Evolutionary conservation across 2,888 invertebrate genomes (phyloP), one percentile per base, ranked within the genome.

Genomic region (Drosophila borealis): DNA sequence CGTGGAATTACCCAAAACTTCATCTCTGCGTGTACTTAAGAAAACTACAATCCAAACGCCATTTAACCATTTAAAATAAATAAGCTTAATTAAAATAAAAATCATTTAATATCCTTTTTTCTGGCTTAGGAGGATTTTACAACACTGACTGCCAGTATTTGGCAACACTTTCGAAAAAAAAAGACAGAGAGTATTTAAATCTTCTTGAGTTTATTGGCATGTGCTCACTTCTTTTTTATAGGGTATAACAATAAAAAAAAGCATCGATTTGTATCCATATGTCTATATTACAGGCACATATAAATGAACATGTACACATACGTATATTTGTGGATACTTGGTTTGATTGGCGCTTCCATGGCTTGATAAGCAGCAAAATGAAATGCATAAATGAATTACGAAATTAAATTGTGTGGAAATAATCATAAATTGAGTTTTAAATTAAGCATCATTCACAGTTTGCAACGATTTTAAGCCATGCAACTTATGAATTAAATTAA

Each of bases 331-430:
- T 13, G 39, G 17, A 37, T 61, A 44, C 39, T 56, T 54, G 39
- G 54, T 44, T 48, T 81, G 79, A 80, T 70, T 74, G 86, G 53
- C 64, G 65, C 44, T 50, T 54, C 19, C 41, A 42, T 54, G 29
- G 49, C 50, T 36, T 77, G 73, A 70, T 54, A 73, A 68, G 70
- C 64, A 49, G 56, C 50, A 39, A 44, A 53, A 36, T 44, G 51
- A 53, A 56, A 63, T 78, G 80, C 56, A 50, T 72, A 85, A 89
- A 85, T 85, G 80, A 89, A 89, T 85, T 89, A 85, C 70, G 67
- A 49, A 74, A 85, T 74, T 85, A 73, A 85, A 85, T 85, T 89
- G 74, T 71, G 79, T 85, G 86, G 80, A 88, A 85, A 75, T 89
- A 88, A 82, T 77, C 75, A 78, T 73, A 86, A 80, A 88, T 88